Evolutionary conservation across 1,140 invertebrate species (phyloP), one percentile per base, ranked within the genome.

Genomic region (Megalonaias nervosa): DNA sequence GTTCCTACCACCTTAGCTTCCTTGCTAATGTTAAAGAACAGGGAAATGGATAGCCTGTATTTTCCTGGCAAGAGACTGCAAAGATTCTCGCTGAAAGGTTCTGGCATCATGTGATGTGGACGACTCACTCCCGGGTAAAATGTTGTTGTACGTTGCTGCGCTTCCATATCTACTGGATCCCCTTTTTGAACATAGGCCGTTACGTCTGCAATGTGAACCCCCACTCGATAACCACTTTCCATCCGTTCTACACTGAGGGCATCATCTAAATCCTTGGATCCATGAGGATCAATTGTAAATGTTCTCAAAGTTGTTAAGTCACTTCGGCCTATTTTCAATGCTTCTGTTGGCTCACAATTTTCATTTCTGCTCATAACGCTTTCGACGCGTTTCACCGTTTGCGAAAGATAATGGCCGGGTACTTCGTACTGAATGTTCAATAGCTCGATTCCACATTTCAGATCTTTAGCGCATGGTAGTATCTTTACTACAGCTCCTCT

Each of bases 231-330:
- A 11, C 74, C 74, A 17, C 73, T 74, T 16, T 81, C 72, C 9
- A 79, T 56, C 55, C 60, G 59, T 65, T 79, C 60, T 57, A 90
- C 58, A 91, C 99, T 98, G 0, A 99, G 91, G 0, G 98, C 98
- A 92, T 99, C 98, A 90, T 99, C 98, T 77, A 99, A 98, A 90
- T 99, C 98, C 16, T 97, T 99, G 89, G 98, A 99, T 5, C 97
- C 97, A 6, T 96, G 96, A 38, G 98, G 98, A 93, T 99, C 98
- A 2, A 99, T 98, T 0, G 97, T 99, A 87, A 98, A 99, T 26
- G 65, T 56, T 15, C 70, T 59, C 15, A 61, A 15, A 19, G 64
- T 57, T 6, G 82, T 82, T 0, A 98, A 91, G 91, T 98, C 96
- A n/a, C 93, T 93, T 67, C 97, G 58, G 9, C 67, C 80, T 21